These are phyloP conservation scores for Alethe castanea DNA, from an alignment of 2,113 vertebrate species.

Conservation along the genomic window DNA sequence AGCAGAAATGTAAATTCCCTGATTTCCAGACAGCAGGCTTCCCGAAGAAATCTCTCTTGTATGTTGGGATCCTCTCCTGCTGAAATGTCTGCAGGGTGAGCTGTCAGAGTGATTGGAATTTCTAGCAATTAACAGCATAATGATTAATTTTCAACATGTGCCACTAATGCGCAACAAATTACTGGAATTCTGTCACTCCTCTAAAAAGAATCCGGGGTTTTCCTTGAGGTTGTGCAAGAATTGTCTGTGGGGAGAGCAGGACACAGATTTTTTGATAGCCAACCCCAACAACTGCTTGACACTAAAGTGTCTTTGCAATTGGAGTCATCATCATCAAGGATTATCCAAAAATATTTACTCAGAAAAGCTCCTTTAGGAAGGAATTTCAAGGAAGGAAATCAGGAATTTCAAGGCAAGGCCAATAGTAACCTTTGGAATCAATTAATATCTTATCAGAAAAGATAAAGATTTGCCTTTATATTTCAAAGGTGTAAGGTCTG, in stretches of 20 bases:
- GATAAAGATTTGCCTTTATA: not conserved
- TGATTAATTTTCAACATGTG: not conserved
- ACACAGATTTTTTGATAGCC: not conserved
- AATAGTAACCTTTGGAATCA: not conserved
- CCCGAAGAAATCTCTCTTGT: not conserved
- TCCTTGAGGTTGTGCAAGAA: not conserved
- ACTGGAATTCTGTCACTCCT: not conserved
- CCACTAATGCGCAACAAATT: not conserved
- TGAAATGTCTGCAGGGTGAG: not conserved
- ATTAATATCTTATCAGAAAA: not conserved
- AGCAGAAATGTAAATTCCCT: not conserved
- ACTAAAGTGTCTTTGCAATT: not conserved
- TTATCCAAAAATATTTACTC: not conserved
- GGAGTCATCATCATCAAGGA: accelerated
- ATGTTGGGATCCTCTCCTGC: not conserved
- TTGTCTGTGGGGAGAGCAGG: not conserved
- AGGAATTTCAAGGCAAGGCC: not conserved
- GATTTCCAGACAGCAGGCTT: not conserved
- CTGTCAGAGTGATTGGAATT: not conserved
- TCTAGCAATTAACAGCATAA: not conserved
- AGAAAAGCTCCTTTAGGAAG: not conserved
- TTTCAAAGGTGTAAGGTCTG: not conserved
- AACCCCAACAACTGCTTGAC: not conserved
- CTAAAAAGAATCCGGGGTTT: not conserved
- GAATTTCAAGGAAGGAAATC: not conserved